phyloP scores from a whole-genome alignment of 2,797 vertebrate genomes.

The Stomatorhinus walkeri region DNA sequence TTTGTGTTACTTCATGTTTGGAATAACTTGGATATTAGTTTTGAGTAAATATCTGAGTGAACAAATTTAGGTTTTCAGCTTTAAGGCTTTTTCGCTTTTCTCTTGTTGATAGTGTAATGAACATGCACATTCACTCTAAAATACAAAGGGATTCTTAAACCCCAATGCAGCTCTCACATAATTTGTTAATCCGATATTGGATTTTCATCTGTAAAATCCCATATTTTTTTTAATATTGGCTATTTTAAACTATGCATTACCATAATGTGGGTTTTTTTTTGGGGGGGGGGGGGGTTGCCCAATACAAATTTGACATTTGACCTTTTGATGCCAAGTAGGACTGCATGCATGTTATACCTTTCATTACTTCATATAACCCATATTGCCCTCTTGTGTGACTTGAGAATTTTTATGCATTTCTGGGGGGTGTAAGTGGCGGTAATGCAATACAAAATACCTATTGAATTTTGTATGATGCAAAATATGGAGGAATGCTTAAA shows the following conservation, averaged over 20 bases:
- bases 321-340: constrained; percentile 50
- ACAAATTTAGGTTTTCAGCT: not conserved
- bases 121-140: constrained; percentile 10
- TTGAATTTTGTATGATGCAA: not conserved
- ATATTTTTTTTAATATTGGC: not conserved
- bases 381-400: not conserved
- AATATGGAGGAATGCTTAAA: not conserved
- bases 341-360: constrained; percentile 47
- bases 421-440: not conserved
- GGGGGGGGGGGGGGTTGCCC: not conserved
- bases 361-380: constrained; percentile 41
- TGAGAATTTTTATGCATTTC: not conserved
- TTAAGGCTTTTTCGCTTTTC: not conserved
- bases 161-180: not conserved
- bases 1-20: not conserved
- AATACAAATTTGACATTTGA: not conserved
- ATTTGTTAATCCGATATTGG: not conserved
- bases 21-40: not conserved
- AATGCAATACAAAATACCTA: not conserved
- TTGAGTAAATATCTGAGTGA: not conserved
- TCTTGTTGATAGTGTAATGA: not conserved
- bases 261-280: not conserved
- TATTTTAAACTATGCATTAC: constrained; percentile 4
- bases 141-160: not conserved
- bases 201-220: not conserved